Conservation (phyloP, 2,888 invertebrate species). For the Heliconius ethilla region DNA sequence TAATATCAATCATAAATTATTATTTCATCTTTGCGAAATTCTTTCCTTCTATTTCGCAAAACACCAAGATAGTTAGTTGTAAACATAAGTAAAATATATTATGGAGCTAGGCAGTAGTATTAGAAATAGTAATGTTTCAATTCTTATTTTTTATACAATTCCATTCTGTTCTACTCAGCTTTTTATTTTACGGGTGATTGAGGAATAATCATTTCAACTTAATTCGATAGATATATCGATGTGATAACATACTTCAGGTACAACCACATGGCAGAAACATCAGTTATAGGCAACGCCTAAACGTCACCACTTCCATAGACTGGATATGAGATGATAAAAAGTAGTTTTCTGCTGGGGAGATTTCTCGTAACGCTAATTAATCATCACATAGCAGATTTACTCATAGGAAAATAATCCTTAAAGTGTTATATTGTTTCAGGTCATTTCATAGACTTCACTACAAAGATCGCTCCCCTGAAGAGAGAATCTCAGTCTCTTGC, state of each 20-base stretch:
- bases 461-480: slow-evolving; percentile 57
- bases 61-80: no score
- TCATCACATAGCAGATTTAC: not conserved
- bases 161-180: not conserved
- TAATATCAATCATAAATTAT: no score
- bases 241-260: no score
- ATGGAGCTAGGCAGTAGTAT: no score
- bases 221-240: no score
- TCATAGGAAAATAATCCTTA: not conserved
- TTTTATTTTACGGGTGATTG: not conserved
- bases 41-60: no score
- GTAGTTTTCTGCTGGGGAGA: not conserved
- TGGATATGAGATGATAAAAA: not conserved
- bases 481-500: slow-evolving; percentile 59
- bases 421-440: slow-evolving; percentile 56
- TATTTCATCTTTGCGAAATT: no score
- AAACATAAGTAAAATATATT: no score
- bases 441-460: slow-evolving; percentile 60
- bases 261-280: not conserved
- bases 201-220: not conserved
- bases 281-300: no score
- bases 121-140: no score
- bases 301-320: not conserved
- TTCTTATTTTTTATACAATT: not conserved
- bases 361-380: not conserved